phyloP scores from a whole-genome alignment of 2,113 vertebrate species.

The Condylura cristata region DNA sequence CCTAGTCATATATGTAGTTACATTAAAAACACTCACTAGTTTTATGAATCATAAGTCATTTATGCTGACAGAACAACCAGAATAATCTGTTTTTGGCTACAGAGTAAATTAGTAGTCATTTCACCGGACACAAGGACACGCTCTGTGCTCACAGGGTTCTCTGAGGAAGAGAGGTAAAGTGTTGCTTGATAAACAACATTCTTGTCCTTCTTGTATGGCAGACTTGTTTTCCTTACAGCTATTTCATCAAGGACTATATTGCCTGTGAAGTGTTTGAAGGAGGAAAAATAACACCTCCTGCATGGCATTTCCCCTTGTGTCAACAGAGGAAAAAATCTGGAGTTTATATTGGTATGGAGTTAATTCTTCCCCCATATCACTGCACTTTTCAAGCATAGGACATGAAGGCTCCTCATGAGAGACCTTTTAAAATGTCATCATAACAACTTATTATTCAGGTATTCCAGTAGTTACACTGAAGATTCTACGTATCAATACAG shows the following conservation, averaged over 20 bases:
- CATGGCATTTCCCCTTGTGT: neutral
- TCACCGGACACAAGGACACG: neutral
- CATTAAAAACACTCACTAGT: neutral
- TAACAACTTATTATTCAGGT: neutral
- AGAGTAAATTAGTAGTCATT: neutral
- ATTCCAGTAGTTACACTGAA: conserved; percentile 9
- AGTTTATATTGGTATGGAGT: neutral
- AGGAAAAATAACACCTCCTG: neutral
- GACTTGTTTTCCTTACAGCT: neutral
- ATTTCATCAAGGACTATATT: neutral
- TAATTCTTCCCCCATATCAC: neutral
- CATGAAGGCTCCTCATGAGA: neutral
- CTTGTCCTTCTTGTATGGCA: neutral
- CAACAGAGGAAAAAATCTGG: neutral
- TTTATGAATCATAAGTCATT: neutral
- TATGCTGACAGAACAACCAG: neutral
- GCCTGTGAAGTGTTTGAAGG: neutral
- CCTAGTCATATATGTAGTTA: neutral
- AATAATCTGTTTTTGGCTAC: neutral
- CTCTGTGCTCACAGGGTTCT: neutral
- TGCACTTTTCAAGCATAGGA: neutral
- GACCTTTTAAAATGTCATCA: neutral
- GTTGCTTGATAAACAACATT: neutral
- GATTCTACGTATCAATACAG: neutral
- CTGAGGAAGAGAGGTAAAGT: neutral